Percentiles rank a stretch among this genome's conserved stretches.
Conservation (phyloP, 2,113 vertebrate genomes). For the Capricornis sumatraensis region DNA sequence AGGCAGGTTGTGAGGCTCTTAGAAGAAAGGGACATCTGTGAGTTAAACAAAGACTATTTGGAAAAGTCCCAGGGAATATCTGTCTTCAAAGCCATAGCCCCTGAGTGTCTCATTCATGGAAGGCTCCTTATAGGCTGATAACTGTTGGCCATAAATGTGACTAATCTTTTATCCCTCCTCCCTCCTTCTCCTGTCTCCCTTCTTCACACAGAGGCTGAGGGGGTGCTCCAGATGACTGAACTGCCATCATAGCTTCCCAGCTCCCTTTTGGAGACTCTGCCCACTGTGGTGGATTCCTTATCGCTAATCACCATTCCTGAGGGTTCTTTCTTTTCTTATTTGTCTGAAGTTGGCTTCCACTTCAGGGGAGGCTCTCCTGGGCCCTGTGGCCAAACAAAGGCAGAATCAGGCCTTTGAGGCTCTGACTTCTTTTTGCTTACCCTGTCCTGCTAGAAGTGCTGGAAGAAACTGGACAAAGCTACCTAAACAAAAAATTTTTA, state of each 20-base stretch:
- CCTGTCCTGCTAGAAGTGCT: background rate
- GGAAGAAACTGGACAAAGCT: background rate
- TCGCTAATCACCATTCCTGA: background rate
- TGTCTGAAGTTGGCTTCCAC: background rate
- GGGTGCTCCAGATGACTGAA: background rate
- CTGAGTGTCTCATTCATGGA: background rate
- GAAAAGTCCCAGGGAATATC: background rate
- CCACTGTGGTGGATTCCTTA: background rate
- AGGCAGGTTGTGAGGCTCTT: background rate
- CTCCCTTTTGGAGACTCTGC: background rate
- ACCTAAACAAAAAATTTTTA: background rate
- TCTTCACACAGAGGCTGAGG: background rate
- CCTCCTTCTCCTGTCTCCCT: background rate
- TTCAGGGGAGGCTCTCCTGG: background rate
- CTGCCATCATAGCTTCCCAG: background rate
- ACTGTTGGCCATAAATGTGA: background rate
- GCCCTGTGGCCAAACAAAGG: background rate
- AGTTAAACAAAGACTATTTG: background rate
- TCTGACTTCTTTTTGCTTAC: background rate
- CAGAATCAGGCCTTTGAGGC: background rate
- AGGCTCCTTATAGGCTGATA: background rate
- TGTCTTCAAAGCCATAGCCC: background rate
- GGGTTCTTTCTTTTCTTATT: background rate
- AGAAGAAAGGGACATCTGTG: background rate
- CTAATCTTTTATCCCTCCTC: background rate